Base-by-base conservation (phyloP, 1,140 invertebrate species). In the Formica exsecta region DNA sequence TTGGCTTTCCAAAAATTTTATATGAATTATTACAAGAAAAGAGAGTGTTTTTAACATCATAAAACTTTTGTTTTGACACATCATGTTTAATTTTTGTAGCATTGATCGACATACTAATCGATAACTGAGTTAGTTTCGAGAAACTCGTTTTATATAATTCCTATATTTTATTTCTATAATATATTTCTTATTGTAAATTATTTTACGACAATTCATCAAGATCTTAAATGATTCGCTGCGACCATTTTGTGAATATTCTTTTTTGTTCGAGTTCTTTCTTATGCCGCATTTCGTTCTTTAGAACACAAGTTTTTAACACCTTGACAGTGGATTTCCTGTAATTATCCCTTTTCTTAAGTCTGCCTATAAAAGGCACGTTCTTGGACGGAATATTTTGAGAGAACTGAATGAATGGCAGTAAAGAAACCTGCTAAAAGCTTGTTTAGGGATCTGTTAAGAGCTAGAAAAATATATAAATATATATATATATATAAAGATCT, bases 341-440 rank as follows among this genome's bases (percentile, higher is more conserved):
- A 81, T 71, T 71, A 71, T 71, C 65, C 66, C 65, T 71, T 57
- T 66, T 71, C 65, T 81, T 41, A 71, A 57, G n/a, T 64, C 29
- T 25, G 7, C 7, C 19, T 44, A 44, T 11, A n/a, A n/a, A 7
- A 8, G 32, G 3, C 66, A 16, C 36, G 7, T 71, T 48, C 29
- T 81, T 71, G 29, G 32, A 36, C 44, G 7, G 22, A 19, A 81
- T 71, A 71, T 81, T 36, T 36, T 59, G 70, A 71, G 71, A 71
- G 65, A 38, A 22, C 13, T 71, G 51, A 81, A 59, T 57, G 36
- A 54, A 19, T 25, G 36, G 77, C 51, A 80, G 8, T 71, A 80
- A 57, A 70, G 51, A 70, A 64, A 80, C 44, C 64, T 57, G 48
- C 77, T 80, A 80, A 80, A 80, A 80, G 77, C 48, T 57, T 79